Base-by-base conservation (phyloP, 2,797 vertebrate genomes). In the Poecilia wingei region DNA sequence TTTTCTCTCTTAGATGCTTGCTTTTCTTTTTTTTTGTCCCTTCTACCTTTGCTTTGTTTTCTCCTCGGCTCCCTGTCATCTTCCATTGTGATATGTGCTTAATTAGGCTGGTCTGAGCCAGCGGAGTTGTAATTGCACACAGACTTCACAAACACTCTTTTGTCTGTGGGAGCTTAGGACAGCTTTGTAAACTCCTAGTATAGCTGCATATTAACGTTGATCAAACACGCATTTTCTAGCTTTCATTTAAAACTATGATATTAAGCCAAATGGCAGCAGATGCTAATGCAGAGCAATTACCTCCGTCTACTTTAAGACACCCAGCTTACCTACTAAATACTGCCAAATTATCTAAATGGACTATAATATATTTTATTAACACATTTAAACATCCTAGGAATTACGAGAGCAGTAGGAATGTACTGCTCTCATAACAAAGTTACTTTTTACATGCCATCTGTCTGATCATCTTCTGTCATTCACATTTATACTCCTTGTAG, bases 371-470 rank as follows among this genome's bases (percentile, higher is more conserved):
- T 46, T 36, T 51, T 39, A 22, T 72, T 53, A 51, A 20, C 1
- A 18, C 70, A 36, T 73, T 73, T 22, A 73, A 73, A 73, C 18
- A 22, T 73, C 47, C 71, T 39, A 22, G 22, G 74, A 28, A 74
- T 22, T 18, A 61, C 45, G 66, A 71, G 51, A 71, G 47, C 4
- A 6, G 77, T 57, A 72, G 45, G 69, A 81, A 80, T 75, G 61
- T 13, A 13, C 75, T 72, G 10, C 69, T 81, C 84, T 78, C 16
- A 77, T 82, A 75, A 80, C 70, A 74, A 70, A 86, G 74, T 87
- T 86, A 0, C 28, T 79, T 90, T 91, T 87, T 91, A 91, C 82
- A 78, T 82, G 78, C 90, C 91, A 93, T 94, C 92, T 91, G 90
- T 85, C 78, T 83, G 74, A 69, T 51, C 76, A 84, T 80, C 74